Conservation (phyloP, 2,888 invertebrate species). For the Diadromus collaris region DNA sequence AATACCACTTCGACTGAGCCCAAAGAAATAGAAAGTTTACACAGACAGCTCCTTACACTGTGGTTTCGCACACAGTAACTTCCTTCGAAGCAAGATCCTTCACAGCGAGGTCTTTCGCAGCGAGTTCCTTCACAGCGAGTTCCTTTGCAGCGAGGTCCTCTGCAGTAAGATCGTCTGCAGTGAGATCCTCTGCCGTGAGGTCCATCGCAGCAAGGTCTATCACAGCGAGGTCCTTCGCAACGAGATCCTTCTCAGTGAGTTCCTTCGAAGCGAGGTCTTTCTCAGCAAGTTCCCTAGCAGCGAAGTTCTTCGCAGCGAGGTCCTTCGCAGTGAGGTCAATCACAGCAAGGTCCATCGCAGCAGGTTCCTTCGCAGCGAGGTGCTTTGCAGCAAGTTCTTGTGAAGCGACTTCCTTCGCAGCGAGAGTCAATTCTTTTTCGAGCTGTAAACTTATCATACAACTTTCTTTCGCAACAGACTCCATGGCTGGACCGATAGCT, state of each 20-base stretch:
- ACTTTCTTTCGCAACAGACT: conserved; percentile 9
- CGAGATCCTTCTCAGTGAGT: too few species aligned
- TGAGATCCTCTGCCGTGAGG: not conserved
- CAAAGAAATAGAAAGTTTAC: conserved; percentile 26
- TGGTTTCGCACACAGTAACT: conserved; percentile 16
- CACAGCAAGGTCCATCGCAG: conserved; percentile 1
- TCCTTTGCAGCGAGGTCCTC: conserved; percentile 20
- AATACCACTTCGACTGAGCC: conserved; percentile 18
- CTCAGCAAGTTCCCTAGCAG: conserved; percentile 13
- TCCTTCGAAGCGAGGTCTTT: not conserved
- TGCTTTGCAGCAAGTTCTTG: not conserved
- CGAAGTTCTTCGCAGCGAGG: not conserved
- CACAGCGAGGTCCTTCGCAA: not conserved
- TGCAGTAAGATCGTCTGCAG: not conserved
- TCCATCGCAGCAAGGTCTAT: conserved; percentile 22
- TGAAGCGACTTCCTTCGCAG: conserved; percentile 6
- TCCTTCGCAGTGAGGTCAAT: conserved; percentile 12
- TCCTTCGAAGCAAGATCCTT: not conserved
- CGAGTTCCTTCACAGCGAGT: not conserved
- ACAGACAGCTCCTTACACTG: conserved; percentile 5
- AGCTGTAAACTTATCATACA: not conserved
- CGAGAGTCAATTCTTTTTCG: conserved; percentile 8
- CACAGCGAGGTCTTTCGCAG: conserved; percentile 5
- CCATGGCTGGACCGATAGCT: not conserved
- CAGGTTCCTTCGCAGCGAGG: conserved; percentile 2